These are phyloP conservation scores for Yasuhikotakia modesta DNA, from an alignment of 2,797 vertebrate species.

Conservation along the genomic window DNA sequence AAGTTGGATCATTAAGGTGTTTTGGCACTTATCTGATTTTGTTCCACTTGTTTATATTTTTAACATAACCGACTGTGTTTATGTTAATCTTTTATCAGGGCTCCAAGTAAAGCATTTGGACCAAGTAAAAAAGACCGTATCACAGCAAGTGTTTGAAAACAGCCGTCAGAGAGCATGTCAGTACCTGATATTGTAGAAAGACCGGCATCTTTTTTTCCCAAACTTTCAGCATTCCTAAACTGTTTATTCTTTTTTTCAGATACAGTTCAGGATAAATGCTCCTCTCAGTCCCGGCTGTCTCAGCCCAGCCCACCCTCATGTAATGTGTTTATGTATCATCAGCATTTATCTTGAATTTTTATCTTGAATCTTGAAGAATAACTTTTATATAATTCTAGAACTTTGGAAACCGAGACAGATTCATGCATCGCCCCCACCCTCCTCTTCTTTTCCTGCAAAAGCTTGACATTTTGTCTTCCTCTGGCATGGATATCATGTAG, in stretches of 20 bases:
- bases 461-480: slow-evolving; percentile 13
- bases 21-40: not conserved
- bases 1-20: not conserved
- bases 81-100: not conserved
- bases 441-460: slow-evolving; percentile 21
- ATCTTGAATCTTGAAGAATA: no score
- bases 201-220: not conserved
- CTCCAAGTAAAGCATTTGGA: not conserved
- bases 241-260: slow-evolving; percentile 10
- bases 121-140: not conserved
- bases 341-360: slow-evolving; percentile 70
- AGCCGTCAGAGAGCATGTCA: not conserved
- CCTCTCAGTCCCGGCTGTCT: slow-evolving; percentile 62
- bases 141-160: not conserved
- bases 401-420: slow-evolving; percentile 42
- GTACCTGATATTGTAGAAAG: not conserved
- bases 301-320: slow-evolving; percentile 66
- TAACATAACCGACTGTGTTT: not conserved
- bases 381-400: slow-evolving; percentile 60
- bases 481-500: not conserved
- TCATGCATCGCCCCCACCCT: slow-evolving; percentile 45
- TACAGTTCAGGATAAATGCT: slow-evolving; percentile 27
- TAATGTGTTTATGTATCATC: slow-evolving; percentile 72
- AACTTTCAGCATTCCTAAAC: not conserved
- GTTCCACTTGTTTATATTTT: not conserved